Base-by-base conservation (phyloP, 1,140 invertebrate genomes). In the Apolygus lucorum region DNA sequence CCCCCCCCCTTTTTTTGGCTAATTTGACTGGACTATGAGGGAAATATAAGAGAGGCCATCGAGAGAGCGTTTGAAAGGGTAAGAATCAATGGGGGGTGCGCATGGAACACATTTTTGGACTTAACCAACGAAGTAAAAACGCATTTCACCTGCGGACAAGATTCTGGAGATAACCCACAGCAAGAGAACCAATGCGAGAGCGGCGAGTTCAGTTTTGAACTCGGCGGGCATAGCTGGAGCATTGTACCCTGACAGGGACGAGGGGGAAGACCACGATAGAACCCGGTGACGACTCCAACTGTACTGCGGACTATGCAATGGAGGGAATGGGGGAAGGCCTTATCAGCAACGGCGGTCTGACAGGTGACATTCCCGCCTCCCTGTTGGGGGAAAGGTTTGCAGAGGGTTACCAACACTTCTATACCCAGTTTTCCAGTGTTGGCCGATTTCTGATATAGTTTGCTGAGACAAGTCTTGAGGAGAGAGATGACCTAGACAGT, bases 181-280 rank as follows among this genome's bases (percentile, higher is more conserved):
- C 54, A 59, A 24, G 4, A 59, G 54, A 21, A 59, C 13, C 11
- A 59, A 22, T 17, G 22, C 22, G 54, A 59, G 54, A 24, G 13
- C 54, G 13, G 54, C 54, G 22, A 59, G 54, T 59, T 59, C 54
- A 59, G 54, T 59, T 59, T 59, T 59, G 54, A 59, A 59, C 11
- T 59, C 54, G 54, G 22, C 54, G 8, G 54, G 22, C 54, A 59
- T 59, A 13, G 54, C 22, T 59, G 54, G 22, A 59, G 54, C 54
- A 59, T 59, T 24, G 54, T 59, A 59, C 54, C 2, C 11, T 17
- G 8, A 4, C 11, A 59, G 22, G 22, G 11, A 59, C 11, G 54
- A 59, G 13, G 8, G 8, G 22, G 4, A 59, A 13, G 54, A 21
- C 8, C 11, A n/a, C 54, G 54, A 59, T 59, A 59, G 54, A 24